Evolutionary conservation across 2,113 vertebrate genomes (phyloP).

Genomic region (Protobothrops flavoviridis): DNA sequence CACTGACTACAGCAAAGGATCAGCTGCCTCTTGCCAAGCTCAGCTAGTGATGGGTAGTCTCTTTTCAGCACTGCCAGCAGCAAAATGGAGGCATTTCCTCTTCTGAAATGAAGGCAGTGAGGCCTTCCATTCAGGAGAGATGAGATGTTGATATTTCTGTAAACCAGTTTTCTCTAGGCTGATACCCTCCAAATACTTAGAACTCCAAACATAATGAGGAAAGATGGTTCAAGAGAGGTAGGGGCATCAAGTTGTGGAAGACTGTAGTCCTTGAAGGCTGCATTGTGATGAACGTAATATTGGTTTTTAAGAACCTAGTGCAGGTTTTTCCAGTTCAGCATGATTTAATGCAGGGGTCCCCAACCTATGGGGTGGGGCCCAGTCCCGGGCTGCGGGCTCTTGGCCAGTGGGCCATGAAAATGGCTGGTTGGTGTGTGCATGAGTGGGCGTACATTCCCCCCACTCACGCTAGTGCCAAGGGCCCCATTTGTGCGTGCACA

Average conservation of each 20-base stretch:
- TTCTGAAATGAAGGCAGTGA: not conserved
- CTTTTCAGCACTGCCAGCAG: not conserved
- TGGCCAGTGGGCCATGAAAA: too few species aligned
- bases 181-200: not conserved
- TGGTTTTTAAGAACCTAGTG: not conserved
- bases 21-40: conserved; percentile 11
- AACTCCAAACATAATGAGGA: not conserved
- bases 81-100: not conserved
- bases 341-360: too few species aligned
- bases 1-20: not conserved
- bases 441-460: too few species aligned
- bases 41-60: not conserved
- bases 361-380: too few species aligned
- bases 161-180: not conserved
- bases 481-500: too few species aligned
- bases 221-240: not conserved
- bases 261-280: not conserved
- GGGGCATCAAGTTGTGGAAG: not conserved
- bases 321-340: not conserved
- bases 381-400: too few species aligned
- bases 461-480: too few species aligned
- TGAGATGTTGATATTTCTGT: not conserved
- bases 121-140: not conserved
- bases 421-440: too few species aligned
- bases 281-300: not conserved